Conservation (phyloP, 2,888 invertebrate genomes). For the Tortrix viridana region DNA sequence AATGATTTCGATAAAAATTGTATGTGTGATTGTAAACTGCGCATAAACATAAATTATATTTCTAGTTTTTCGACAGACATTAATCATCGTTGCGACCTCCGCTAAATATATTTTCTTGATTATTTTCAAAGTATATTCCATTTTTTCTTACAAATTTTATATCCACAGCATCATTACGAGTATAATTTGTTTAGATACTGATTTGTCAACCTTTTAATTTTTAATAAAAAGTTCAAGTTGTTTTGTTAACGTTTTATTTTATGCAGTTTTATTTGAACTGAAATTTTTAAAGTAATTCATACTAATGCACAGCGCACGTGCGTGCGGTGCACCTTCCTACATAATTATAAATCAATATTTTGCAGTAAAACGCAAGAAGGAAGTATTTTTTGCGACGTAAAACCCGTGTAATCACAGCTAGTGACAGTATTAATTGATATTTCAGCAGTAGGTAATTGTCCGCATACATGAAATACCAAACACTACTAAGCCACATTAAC, state of each 20-base stretch:
- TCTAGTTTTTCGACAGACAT: too few species aligned
- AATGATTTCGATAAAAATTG: too few species aligned
- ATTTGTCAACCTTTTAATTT: too few species aligned
- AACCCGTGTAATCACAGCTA: constrained; percentile 5
- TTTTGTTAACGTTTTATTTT: neutral
- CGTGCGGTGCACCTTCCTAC: constrained; percentile 28
- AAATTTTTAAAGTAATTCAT: neutral
- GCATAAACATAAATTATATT: too few species aligned
- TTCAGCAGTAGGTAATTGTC: constrained; percentile 15
- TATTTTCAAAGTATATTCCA: too few species aligned
- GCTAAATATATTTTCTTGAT: too few species aligned
- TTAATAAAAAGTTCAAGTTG: neutral
- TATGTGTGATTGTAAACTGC: too few species aligned
- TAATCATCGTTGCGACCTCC: too few species aligned
- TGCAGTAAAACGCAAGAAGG: constrained; percentile 22
- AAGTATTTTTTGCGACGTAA: constrained; percentile 30
- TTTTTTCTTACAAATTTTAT: too few species aligned
- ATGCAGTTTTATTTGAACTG: neutral
- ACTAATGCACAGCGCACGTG: constrained; percentile 11
- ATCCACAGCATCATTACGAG: too few species aligned
- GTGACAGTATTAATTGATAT: constrained; percentile 33
- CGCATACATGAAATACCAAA: constrained; percentile 18
- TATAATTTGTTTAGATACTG: too few species aligned
- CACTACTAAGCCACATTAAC: neutral
- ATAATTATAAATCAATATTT: constrained; percentile 31